phyloP scores from a whole-genome alignment of 2,888 invertebrate genomes.

The Synanthedon tipuliformis region DNA sequence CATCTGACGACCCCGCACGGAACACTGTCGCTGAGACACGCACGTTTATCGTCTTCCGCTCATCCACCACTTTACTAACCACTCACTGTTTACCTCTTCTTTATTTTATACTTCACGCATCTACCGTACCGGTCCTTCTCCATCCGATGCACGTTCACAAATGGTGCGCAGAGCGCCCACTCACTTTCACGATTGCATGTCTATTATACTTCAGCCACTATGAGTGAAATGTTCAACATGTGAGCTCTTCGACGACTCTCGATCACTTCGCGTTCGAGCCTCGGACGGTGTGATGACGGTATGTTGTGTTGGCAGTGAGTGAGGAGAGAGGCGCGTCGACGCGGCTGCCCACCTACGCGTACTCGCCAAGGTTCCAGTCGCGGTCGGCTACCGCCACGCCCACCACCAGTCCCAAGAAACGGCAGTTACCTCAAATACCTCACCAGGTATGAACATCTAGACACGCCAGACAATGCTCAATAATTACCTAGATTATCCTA shows the following conservation, averaged over 20 bases:
- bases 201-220: background rate
- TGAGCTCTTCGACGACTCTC: constrained; percentile 4
- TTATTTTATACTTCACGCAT: constrained; percentile 48
- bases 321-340: constrained; percentile 40
- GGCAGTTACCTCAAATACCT: constrained; percentile 96
- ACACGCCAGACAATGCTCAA: background rate
- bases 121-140: constrained; percentile 53
- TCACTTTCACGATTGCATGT: constrained; percentile 21
- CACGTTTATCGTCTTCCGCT: constrained; percentile 53
- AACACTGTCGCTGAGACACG: constrained; percentile 57
- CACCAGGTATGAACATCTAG: constrained; percentile 38
- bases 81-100: constrained; percentile 56
- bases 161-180: constrained; percentile 16
- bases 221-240: constrained; percentile 1
- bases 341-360: constrained; percentile 68
- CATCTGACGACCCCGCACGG: constrained; percentile 49
- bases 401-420: constrained; percentile 94
- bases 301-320: constrained; percentile 34
- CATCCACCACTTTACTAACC: constrained; percentile 63
- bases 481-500: too few relatives aligned
- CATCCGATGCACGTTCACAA: constrained; percentile 49
- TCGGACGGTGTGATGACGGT: constrained; percentile 17
- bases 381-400: constrained; percentile 93
- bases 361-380: constrained; percentile 80
- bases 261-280: constrained; percentile 6